phyloP scores from a whole-genome alignment of 2,797 vertebrate species.

The Otolemur crassicaudatus region DNA sequence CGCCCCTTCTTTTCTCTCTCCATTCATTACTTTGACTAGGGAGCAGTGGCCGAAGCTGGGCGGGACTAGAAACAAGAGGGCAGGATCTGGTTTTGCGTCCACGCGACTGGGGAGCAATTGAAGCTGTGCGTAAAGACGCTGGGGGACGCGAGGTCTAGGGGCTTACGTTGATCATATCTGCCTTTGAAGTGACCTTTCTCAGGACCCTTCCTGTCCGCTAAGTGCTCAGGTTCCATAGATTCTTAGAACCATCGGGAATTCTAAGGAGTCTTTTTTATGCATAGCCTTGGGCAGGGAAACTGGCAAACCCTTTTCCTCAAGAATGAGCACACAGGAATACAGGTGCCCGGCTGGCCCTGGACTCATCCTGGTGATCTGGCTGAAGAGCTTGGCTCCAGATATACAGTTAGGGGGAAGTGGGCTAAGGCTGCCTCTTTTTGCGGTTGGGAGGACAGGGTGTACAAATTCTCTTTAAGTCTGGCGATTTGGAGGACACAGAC shows the following conservation, averaged over 20 bases:
- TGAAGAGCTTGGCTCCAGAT: neutral
- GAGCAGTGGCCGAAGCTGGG: neutral
- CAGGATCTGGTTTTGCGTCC: neutral
- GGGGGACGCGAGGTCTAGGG: accelerated
- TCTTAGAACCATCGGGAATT: neutral
- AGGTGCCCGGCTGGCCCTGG: neutral
- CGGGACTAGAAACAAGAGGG: neutral
- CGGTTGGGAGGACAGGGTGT: neutral
- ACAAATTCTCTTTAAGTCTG: neutral
- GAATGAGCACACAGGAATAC: neutral
- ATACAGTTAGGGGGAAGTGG: neutral
- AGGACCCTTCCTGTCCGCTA: neutral
- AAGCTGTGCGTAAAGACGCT: neutral
- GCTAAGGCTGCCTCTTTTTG: neutral
- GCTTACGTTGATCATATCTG: neutral
- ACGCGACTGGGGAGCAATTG: neutral
- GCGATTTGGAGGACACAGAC: neutral
- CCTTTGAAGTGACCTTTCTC: constrained; percentile 1
- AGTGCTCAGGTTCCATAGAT: neutral
- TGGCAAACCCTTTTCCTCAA: neutral
- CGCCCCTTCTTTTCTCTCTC: constrained; percentile 59
- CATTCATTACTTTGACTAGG: constrained; percentile 72
- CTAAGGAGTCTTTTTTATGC: neutral
- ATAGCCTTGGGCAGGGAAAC: neutral
- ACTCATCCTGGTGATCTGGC: neutral